These are phyloP conservation scores for Aleiodes sp. DNA, from an alignment of 1,140 invertebrate species.

Conservation along the genomic window DNA sequence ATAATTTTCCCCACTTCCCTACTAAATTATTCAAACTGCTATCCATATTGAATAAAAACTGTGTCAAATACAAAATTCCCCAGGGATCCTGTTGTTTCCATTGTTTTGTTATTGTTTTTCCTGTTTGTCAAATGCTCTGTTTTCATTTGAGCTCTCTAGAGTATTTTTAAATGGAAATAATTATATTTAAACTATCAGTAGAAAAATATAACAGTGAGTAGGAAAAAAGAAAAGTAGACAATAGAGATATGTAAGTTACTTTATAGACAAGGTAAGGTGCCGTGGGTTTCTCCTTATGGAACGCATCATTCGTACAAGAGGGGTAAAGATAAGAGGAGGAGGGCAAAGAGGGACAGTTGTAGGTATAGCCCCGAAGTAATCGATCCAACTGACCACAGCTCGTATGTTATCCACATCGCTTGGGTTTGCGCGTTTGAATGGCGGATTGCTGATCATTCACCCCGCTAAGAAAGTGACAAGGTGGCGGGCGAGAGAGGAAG, in stretches of 20 bases:
- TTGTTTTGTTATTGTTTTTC: no score
- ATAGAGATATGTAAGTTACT: not conserved
- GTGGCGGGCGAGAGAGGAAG: not conserved
- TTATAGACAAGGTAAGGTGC: not conserved
- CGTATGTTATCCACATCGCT: conserved; percentile 20
- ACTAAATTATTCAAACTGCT: no score
- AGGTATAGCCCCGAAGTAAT: conserved; percentile 26
- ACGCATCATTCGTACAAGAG: not conserved
- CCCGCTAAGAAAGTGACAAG: not conserved
- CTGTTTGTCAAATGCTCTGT: no score
- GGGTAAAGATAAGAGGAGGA: not conserved
- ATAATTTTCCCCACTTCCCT: no score
- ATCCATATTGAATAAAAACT: no score
- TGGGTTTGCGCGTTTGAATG: not conserved
- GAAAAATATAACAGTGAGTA: not conserved
- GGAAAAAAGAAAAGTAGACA: not conserved
- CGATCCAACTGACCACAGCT: conserved; percentile 28
- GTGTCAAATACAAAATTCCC: no score
- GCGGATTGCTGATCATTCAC: conserved; percentile 29
- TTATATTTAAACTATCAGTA: not conserved
- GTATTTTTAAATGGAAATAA: no score
- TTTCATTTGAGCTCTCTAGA: no score
- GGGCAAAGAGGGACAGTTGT: not conserved
- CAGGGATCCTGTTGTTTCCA: no score
- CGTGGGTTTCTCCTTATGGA: conserved; percentile 1